A percentile compares a stretch with the other conserved stretches of the same genome.
phyloP scores from a whole-genome alignment of 2,797 vertebrate genomes.

The Enteromius trimaculatus region DNA sequence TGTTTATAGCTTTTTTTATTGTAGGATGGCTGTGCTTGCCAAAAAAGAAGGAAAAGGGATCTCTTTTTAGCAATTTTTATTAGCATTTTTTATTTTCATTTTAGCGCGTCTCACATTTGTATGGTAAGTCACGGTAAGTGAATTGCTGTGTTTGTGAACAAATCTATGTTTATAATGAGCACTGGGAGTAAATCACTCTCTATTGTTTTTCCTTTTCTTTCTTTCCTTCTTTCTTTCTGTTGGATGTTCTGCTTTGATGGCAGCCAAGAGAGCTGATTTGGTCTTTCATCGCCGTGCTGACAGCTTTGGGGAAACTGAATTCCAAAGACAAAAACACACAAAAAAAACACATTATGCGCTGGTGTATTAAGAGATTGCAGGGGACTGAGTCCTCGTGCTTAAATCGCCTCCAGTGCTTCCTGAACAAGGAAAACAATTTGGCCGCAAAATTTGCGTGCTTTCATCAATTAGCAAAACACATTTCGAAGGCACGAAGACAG shows the following conservation, averaged over 20 bases:
- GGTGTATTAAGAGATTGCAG: conserved; percentile 41
- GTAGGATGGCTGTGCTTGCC: neutral
- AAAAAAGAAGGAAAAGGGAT: neutral
- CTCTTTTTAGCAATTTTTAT: neutral
- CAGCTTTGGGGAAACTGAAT: conserved; percentile 43
- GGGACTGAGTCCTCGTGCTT: conserved; percentile 19
- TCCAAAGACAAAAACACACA: conserved; percentile 41
- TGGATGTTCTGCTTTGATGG: conserved; percentile 43
- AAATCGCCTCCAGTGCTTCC: conserved; percentile 26
- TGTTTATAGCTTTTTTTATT: conserved; percentile 12
- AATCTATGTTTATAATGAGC: conserved; percentile 52
- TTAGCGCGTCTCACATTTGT: conserved; percentile 24
- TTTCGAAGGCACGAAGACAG: conserved; percentile 47
- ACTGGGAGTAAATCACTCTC: conserved; percentile 50
- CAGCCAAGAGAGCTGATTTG: conserved; percentile 50
- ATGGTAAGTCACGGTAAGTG: conserved; percentile 42
- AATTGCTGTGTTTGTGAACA: conserved; percentile 44
- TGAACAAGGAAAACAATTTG: conserved; percentile 53
- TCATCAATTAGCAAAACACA: conserved; percentile 54
- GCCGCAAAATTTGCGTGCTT: conserved; percentile 50
- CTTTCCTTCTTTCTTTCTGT: conserved; percentile 34
- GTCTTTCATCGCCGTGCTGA: conserved; percentile 37
- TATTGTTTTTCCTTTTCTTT: conserved; percentile 45
- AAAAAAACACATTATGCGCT: conserved; percentile 40
- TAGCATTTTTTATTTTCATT: too few species aligned